Conservation (phyloP, 1,140 invertebrate species). For the Drosophila baimaii region DNA sequence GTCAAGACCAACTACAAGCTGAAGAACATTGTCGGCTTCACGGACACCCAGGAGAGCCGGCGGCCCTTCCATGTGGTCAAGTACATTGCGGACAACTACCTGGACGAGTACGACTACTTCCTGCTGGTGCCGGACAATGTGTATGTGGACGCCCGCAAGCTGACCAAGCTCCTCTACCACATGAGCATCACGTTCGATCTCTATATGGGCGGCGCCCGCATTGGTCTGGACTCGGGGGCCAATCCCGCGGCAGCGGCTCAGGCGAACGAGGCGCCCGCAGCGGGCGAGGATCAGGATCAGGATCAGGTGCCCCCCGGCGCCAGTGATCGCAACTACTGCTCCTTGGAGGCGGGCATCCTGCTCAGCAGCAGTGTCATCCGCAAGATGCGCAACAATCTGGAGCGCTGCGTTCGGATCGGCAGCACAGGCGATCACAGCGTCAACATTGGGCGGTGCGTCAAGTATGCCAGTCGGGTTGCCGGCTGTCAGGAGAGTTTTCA, state of each 20-base stretch:
- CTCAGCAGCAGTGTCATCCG: constrained; percentile 91
- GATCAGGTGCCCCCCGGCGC: constrained; percentile 24
- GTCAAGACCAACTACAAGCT: constrained; percentile 88
- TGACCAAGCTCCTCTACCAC: constrained; percentile 89
- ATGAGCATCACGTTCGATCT: constrained; percentile 93
- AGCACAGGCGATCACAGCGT: constrained; percentile 91
- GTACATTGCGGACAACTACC: constrained; percentile 94
- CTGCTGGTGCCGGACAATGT: constrained; percentile 92
- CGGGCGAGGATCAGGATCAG: constrained; percentile 4
- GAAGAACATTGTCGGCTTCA: constrained; percentile 92
- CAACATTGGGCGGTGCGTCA: constrained; percentile 92
- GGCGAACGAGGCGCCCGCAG: constrained; percentile 1
- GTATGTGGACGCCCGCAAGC: constrained; percentile 90
- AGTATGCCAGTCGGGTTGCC: constrained; percentile 88
- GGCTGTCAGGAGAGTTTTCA: constrained; percentile 86
- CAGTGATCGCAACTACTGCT: constrained; percentile 81
- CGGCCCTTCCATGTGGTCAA: constrained; percentile 94
- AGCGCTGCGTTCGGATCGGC: constrained; percentile 94
- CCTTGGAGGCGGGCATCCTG: constrained; percentile 89
- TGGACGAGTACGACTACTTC: constrained; percentile 95
- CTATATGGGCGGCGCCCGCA: constrained; percentile 87
- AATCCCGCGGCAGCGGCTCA: neutral
- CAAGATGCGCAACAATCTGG: constrained; percentile 89
- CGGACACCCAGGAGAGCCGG: constrained; percentile 89
- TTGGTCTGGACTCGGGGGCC: constrained; percentile 20